Conservation (phyloP, 2,888 invertebrate genomes). For the Conus canariensis region DNA sequence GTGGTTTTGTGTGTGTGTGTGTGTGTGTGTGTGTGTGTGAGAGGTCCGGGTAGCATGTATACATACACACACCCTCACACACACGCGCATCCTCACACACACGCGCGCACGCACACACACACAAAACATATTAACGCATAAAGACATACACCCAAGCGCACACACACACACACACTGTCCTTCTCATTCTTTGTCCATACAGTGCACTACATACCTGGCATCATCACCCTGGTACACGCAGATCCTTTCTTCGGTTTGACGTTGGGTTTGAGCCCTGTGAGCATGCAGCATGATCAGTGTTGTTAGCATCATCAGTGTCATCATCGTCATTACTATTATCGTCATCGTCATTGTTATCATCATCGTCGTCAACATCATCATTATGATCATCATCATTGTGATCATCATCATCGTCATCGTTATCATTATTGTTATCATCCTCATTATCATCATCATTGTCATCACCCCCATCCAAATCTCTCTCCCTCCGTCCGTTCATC, state of each 20-base stretch:
- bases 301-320: not conserved
- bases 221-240: not conserved
- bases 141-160: not conserved
- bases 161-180: constrained; percentile 1
- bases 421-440: not conserved
- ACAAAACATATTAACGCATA: not conserved
- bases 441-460: not conserved
- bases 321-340: not conserved
- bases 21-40: no score
- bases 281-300: not conserved
- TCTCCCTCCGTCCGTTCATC: not conserved
- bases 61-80: not conserved
- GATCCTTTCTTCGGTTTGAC: not conserved
- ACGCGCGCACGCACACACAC: constrained; percentile 13
- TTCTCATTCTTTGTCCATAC: no score
- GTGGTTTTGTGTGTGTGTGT: no score
- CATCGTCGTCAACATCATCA: no score
- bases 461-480: not conserved
- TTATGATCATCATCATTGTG: not conserved
- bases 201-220: not conserved
- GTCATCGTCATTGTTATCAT: not conserved
- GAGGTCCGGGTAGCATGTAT: not conserved
- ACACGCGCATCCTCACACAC: not conserved
- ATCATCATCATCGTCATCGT: no score
- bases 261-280: not conserved